These are phyloP conservation scores for Microplitis demolitor DNA, from an alignment of 1,140 invertebrate genomes.

Conservation along the genomic window DNA sequence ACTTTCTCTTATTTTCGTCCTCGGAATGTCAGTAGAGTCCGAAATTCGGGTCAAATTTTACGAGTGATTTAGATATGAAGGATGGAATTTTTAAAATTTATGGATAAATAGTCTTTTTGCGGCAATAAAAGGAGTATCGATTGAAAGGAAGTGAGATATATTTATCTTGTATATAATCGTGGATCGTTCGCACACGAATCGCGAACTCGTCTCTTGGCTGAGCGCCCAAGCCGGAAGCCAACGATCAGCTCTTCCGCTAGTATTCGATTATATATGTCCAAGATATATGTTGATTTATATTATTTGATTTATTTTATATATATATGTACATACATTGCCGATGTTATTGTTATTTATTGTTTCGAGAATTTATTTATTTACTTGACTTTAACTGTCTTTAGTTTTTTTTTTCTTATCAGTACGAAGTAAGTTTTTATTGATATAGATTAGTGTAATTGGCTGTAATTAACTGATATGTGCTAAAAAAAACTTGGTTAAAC, in stretches of 20 bases:
- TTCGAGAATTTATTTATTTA: too few relatives aligned
- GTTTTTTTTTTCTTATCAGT: too few relatives aligned
- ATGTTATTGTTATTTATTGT: neutral
- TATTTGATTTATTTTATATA: neutral
- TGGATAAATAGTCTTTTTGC: neutral
- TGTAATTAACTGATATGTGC: too few relatives aligned
- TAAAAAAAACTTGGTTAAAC: neutral
- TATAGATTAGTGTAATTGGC: too few relatives aligned
- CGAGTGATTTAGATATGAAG: too few relatives aligned
- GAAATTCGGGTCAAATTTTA: too few relatives aligned
- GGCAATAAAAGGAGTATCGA: neutral
- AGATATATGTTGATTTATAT: neutral
- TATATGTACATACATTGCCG: neutral
- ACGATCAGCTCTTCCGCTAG: conserved; percentile 20
- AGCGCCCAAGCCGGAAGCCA: conserved; percentile 27
- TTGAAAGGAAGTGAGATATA: conserved; percentile 4
- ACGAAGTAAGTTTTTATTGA: too few relatives aligned
- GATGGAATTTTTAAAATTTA: too few relatives aligned
- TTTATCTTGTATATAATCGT: conserved; percentile 6
- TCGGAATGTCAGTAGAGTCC: too few relatives aligned
- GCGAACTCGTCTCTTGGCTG: conserved; percentile 11
- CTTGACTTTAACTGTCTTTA: too few relatives aligned
- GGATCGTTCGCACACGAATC: conserved; percentile 8
- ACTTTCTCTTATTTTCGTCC: too few relatives aligned
- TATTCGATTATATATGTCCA: conserved; percentile 23